Evolutionary conservation across 2,888 invertebrate species (phyloP).

Genomic region (Orthosia incerta): DNA sequence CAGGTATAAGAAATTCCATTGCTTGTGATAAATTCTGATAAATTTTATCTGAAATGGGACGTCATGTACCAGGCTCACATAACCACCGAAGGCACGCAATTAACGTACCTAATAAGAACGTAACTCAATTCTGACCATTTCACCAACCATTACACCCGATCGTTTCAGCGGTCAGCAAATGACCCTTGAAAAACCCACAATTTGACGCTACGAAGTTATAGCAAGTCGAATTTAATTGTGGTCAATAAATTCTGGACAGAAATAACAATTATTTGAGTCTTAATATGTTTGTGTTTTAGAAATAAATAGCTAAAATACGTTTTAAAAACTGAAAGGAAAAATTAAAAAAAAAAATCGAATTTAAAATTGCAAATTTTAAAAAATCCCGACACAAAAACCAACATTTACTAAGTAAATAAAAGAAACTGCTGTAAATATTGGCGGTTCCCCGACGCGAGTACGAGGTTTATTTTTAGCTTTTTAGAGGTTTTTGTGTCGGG

Average conservation of each 20-base stretch:
- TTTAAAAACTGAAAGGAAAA: no score
- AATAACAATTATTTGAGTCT: not conserved
- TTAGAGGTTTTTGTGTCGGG: no score
- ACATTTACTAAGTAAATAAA: no score
- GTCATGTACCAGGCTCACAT: constrained; percentile 24
- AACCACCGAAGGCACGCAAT: constrained; percentile 11
- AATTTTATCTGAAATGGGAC: not conserved
- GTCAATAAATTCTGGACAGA: not conserved
- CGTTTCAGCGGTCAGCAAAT: constrained; percentile 34
- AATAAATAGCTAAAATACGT: not conserved
- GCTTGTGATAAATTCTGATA: not conserved
- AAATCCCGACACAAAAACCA: no score
- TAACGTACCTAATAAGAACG: constrained; percentile 12
- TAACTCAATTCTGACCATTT: constrained; percentile 42
- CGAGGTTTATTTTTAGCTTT: no score
- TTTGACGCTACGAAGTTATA: constrained; percentile 31
- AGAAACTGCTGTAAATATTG: no score
- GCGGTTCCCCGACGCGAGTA: no score
- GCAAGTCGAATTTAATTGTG: constrained; percentile 17
- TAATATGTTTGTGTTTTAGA: not conserved
- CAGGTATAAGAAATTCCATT: not conserved
- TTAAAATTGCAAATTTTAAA: no score
- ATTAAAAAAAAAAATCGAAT: no score
- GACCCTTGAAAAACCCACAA: constrained; percentile 41
- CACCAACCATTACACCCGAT: constrained; percentile 35